phyloP scores from a whole-genome alignment of 2,113 vertebrate genomes.

The Catagonus wagneri region DNA sequence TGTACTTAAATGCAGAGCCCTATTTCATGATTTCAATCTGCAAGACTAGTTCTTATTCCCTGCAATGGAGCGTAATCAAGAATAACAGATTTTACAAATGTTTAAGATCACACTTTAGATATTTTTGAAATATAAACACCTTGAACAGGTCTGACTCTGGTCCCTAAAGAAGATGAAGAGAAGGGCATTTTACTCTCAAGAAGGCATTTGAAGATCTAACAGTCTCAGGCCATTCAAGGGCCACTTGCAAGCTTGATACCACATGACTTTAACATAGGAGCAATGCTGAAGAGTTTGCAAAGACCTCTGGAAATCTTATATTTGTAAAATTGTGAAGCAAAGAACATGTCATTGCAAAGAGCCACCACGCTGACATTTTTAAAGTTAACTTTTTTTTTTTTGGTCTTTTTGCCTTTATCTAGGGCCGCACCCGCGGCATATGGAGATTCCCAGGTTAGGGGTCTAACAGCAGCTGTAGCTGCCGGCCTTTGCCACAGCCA shows the following conservation, averaged over 20 bases:
- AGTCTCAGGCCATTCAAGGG: background rate
- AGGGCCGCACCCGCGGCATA: too few relatives aligned
- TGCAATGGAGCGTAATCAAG: background rate
- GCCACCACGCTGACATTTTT: background rate
- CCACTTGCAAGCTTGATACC: background rate
- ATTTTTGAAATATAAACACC: background rate
- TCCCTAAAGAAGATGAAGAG: background rate
- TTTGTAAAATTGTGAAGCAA: slow-evolving; percentile 3
- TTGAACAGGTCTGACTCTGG: background rate
- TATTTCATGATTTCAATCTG: slow-evolving; percentile 40
- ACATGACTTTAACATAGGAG: background rate
- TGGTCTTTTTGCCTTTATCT: too few relatives aligned
- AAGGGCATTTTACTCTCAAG: background rate
- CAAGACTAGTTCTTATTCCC: background rate
- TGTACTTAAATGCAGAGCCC: background rate
- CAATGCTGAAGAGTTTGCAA: background rate
- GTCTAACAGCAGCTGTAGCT: too few relatives aligned
- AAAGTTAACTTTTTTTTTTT: background rate
- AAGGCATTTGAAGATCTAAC: background rate
- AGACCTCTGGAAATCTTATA: background rate
- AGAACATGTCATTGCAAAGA: background rate
- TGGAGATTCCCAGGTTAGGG: too few relatives aligned
- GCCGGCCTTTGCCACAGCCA: too few relatives aligned
- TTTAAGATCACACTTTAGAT: background rate
- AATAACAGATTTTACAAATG: background rate